Percentiles rank a stretch among this genome's conserved stretches.
phyloP scores from a whole-genome alignment of 1,140 invertebrate genomes.

The Heliconius eleuchia region DNA sequence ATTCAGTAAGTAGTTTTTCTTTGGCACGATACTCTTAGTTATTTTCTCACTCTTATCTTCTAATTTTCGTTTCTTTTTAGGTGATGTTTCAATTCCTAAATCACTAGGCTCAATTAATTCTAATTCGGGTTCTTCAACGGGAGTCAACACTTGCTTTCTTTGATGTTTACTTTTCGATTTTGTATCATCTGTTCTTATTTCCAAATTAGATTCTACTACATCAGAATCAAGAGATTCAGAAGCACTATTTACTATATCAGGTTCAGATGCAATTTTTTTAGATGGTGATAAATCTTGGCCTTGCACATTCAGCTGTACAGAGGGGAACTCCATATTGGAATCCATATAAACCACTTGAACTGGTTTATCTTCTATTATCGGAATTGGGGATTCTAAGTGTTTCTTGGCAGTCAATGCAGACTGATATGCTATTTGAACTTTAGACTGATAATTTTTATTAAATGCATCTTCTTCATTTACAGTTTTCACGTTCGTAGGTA shows the following conservation, averaged over 20 bases:
- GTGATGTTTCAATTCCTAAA: slow-evolving; percentile 61
- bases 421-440: slow-evolving; percentile 72
- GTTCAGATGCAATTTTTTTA: slow-evolving; percentile 48
- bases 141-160: slow-evolving; percentile 78
- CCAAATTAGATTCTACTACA: slow-evolving; percentile 50
- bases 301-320: slow-evolving; percentile 60
- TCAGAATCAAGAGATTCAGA: slow-evolving; percentile 71
- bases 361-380: slow-evolving; percentile 73
- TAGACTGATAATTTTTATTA: slow-evolving; percentile 70
- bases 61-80: slow-evolving; percentile 67
- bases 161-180: slow-evolving; percentile 77
- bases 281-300: slow-evolving; percentile 65
- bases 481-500: slow-evolving; percentile 44
- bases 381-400: slow-evolving; percentile 62
- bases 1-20: slow-evolving; percentile 71
- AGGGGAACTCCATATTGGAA: slow-evolving; percentile 52
- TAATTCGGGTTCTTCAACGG: slow-evolving; percentile 72
- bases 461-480: slow-evolving; percentile 48
- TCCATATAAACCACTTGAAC: slow-evolving; percentile 74
- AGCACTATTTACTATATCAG: slow-evolving; percentile 50
- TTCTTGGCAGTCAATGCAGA: slow-evolving; percentile 65
- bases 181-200: slow-evolving; percentile 56
- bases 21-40: slow-evolving; percentile 61
- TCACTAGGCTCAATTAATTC: slow-evolving; percentile 75
- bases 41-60: slow-evolving; percentile 65